Conservation (phyloP, 2,797 vertebrate genomes). For the Psittacula echo region DNA sequence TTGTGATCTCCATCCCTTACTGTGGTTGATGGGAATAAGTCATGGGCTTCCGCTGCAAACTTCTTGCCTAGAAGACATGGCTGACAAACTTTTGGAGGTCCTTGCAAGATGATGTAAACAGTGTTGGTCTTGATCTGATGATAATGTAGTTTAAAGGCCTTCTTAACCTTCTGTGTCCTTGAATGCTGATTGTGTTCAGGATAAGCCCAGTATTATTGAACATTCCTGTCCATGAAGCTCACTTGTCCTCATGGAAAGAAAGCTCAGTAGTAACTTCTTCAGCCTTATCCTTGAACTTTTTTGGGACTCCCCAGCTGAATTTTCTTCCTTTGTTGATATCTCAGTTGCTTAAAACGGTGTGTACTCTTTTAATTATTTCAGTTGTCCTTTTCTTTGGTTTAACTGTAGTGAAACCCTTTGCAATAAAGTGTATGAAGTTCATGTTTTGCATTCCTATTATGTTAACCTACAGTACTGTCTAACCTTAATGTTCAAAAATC, state of each 20-base stretch:
- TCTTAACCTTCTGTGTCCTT: neutral
- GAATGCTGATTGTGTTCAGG: neutral
- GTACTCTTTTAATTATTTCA: neutral
- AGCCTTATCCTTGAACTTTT: neutral
- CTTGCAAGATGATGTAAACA: neutral
- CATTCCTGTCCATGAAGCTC: neutral
- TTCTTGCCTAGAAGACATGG: neutral
- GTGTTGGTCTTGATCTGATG: neutral
- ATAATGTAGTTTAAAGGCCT: neutral
- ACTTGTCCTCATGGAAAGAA: neutral
- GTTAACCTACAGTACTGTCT: neutral
- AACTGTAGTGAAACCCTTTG: neutral
- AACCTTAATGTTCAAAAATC: neutral
- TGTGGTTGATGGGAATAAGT: neutral
- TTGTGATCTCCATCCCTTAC: neutral
- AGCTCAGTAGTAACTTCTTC: neutral
- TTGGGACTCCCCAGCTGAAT: neutral
- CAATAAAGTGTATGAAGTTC: neutral
- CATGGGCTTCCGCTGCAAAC: neutral
- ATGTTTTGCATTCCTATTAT: neutral
- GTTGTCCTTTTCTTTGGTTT: neutral
- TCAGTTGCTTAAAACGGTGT: neutral
- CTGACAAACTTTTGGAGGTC: neutral
- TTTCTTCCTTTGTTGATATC: neutral
- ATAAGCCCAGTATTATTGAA: neutral